Evolutionary conservation across 2,797 vertebrate genomes (phyloP), one percentile per base, ranked within the genome.

Genomic region (Mionectes olivaceus): DNA sequence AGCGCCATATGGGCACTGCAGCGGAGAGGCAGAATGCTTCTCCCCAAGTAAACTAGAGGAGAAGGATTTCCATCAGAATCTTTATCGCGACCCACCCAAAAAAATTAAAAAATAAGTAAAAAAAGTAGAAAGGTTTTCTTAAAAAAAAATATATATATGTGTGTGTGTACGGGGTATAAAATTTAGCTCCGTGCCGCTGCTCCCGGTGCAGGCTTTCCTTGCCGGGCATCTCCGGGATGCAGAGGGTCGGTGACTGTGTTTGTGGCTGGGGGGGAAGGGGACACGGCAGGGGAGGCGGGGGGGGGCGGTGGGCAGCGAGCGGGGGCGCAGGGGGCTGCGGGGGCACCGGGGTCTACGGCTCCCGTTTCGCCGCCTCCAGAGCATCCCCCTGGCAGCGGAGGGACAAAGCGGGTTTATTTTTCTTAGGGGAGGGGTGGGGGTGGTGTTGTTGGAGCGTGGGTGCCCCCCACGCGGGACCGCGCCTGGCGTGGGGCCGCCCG

Each of bases 1-100:
- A 76, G 57, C 67, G 81, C 89, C 83, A 77, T 94, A 88, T 69
- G 95, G 86, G 87, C 78, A 55, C 79, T 69, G 78, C 90, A 81
- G 85, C 35, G 30, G 9, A 57, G 41, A 61, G 37, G 33, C 22
- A 14, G 35, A 19, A 76, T 70, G 76, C 65, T 86, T 24, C 76
- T 74, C 47, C 13, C 61, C 63, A 35, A 73, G 87, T 67, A 79
- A 94, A 74, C 67, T 64, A 46, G 37, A 4, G 22, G 33, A 4
- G 27, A 37, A 37, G 14, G 19, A 25, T 83, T 85, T 15, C 43
- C 19, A 7, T 32, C 32, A 47, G 10, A 47, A 39, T 49, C 59
- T 50, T 39, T 32, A 57, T 33, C 4, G 1, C 4, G 1, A 30
- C 22, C 22, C 30, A 6, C 6, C 0, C 17, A 22, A 43, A 69